Conservation (phyloP, 2,888 invertebrate genomes). For the Aquatica leii region DNA sequence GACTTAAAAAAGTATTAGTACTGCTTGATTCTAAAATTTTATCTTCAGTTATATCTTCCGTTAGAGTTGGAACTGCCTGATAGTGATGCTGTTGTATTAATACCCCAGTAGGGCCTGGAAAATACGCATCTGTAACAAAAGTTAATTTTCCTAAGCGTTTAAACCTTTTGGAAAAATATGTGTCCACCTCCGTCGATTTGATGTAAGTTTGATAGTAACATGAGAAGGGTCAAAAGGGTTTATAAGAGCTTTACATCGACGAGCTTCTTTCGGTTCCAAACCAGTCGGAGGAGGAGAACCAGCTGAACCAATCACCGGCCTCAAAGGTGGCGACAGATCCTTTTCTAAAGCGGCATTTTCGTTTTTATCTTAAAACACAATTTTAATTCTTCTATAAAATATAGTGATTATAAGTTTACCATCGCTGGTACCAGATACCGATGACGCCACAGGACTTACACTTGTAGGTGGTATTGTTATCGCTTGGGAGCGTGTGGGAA, state of each 20-base stretch:
- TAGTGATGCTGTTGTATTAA: conserved; percentile 94
- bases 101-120: conserved; percentile 83
- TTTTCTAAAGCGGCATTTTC: conserved; percentile 57
- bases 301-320: conserved; percentile 67
- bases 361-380: conserved; percentile 39
- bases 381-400: not conserved
- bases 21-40: conserved; percentile 15
- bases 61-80: conserved; percentile 76
- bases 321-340: conserved; percentile 64
- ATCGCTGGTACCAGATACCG: conserved; percentile 48
- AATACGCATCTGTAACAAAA: too few relatives aligned
- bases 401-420: conserved; percentile 41
- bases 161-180: conserved; percentile 95
- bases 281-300: conserved; percentile 64
- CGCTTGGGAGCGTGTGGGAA: conserved; percentile 55
- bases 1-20: conserved; percentile 8
- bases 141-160: too few relatives aligned
- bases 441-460: conserved; percentile 54
- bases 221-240: conserved; percentile 99
- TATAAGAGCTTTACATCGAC: conserved; percentile 74
- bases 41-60: conserved; percentile 32
- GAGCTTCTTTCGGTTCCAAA: conserved; percentile 67
- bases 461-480: conserved; percentile 58
- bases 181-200: conserved; percentile 95
- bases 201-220: conserved; percentile 94